Base-by-base conservation (phyloP, 2,797 vertebrate genomes). In the Todus mexicanus region DNA sequence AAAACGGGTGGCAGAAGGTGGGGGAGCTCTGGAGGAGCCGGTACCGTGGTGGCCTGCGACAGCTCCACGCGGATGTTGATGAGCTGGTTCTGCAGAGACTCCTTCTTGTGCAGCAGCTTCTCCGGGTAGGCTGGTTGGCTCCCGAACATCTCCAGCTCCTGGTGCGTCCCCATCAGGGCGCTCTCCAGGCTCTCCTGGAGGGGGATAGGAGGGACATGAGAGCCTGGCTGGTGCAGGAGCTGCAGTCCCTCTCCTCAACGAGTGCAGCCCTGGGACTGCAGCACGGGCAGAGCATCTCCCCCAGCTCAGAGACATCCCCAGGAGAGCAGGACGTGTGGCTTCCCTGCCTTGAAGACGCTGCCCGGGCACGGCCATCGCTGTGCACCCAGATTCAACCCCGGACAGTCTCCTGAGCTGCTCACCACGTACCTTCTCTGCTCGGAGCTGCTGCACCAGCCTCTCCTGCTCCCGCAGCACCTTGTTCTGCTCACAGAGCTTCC, bases 61-160 rank as follows among this genome's bases (percentile, higher is more conserved):
- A 99, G 98, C 95, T 99, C 99, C 92, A 99, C 99, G 1, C 99
- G 98, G 91, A 99, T 99, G 96, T 98, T 99, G 97, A 99, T 99
- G 70, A 99, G 98, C 94, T 99, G 98, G 94, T 99, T 99, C 97
- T 99, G 99, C 43, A 99, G 98, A 0, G 98, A 98, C 45, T 99
- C 99, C 93, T 99, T 99, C 95, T 98, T 99, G 87, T 98, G 98
- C 93, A 98, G 98, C 75, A 99, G 97, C 82, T 99, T 99, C 92
- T 99, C 99, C 0, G 98, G 98, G 84, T 98, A 97, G 78, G 98
- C 72, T 0, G 98, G 98, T 93, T 99, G 99, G 93, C 96, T 98
- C 10, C 98, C 98, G 14, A 98, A 99, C 97, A 98, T 97, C 96
- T 99, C 99, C 98, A 99, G 98, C 92, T 99, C 99, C 97, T 99